Conservation (phyloP, 2,797 vertebrate genomes). For the Hirundo rustica region DNA sequence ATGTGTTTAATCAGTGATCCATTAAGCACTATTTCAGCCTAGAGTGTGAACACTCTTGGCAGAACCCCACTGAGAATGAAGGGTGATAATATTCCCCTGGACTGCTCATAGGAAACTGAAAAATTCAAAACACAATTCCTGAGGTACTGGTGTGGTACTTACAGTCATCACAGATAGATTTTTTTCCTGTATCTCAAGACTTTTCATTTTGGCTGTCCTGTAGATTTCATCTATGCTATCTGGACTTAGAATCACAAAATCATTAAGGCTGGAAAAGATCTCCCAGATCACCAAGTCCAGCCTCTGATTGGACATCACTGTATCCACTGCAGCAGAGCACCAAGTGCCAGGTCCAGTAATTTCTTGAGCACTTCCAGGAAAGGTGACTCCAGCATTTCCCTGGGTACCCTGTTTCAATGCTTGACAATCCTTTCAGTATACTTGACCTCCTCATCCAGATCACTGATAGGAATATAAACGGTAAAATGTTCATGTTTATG, state of each 20-base stretch:
- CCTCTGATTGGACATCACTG: background rate
- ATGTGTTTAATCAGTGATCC: background rate
- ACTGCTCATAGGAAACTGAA: background rate
- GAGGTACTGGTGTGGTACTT: background rate
- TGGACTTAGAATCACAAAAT: background rate
- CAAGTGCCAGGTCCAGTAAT: too few species aligned
- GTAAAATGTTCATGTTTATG: background rate
- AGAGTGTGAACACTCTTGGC: background rate
- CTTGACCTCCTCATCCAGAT: background rate
- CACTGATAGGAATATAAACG: background rate
- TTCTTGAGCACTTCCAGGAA: background rate
- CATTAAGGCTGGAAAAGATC: background rate
- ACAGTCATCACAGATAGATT: background rate
- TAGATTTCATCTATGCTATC: background rate
- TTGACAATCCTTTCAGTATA: background rate
- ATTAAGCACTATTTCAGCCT: background rate
- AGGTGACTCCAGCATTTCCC: background rate
- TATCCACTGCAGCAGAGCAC: background rate
- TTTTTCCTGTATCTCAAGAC: background rate
- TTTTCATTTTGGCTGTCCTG: background rate
- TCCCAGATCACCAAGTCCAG: background rate
- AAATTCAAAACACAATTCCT: background rate
- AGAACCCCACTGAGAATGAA: background rate
- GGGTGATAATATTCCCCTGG: background rate
- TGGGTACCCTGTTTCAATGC: rapidly evolving